Evolutionary conservation across 2,113 vertebrate genomes (phyloP).

Genomic region (Enhydra lutris): DNA sequence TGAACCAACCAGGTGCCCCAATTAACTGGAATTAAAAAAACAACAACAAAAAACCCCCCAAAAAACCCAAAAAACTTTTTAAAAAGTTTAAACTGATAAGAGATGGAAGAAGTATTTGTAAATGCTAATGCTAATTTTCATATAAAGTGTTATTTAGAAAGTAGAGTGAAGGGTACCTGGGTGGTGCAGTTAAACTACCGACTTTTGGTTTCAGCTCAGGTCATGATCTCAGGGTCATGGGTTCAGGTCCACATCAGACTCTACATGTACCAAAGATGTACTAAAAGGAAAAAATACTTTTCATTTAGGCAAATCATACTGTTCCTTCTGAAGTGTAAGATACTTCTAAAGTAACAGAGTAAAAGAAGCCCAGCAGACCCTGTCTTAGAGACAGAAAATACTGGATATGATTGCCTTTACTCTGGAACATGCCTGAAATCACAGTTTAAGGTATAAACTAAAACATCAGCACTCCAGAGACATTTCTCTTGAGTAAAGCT

Average conservation of each 20-base stretch:
- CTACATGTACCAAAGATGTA: background rate
- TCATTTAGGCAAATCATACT: background rate
- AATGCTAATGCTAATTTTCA: background rate
- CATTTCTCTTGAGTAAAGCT: background rate
- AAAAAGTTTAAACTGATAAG: background rate
- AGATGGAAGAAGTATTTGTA: background rate
- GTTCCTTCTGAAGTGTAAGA: background rate
- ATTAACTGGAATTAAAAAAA: background rate
- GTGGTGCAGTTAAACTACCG: background rate
- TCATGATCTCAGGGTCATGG: background rate
- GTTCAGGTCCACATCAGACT: background rate
- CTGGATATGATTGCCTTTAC: background rate
- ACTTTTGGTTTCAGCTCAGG: background rate
- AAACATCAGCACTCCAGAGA: background rate
- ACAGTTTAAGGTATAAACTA: background rate
- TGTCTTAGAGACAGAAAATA: background rate
- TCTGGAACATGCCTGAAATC: background rate
- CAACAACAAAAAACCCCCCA: too few relatives aligned
- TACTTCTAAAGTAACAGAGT: background rate
- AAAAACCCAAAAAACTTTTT: background rate
- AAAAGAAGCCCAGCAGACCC: background rate
- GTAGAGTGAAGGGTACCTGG: background rate
- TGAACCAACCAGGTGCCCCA: background rate
- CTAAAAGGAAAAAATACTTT: background rate
- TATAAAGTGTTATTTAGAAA: background rate